Base-by-base conservation (phyloP, 2,113 vertebrate species). In the Pseudopipra pipra region DNA sequence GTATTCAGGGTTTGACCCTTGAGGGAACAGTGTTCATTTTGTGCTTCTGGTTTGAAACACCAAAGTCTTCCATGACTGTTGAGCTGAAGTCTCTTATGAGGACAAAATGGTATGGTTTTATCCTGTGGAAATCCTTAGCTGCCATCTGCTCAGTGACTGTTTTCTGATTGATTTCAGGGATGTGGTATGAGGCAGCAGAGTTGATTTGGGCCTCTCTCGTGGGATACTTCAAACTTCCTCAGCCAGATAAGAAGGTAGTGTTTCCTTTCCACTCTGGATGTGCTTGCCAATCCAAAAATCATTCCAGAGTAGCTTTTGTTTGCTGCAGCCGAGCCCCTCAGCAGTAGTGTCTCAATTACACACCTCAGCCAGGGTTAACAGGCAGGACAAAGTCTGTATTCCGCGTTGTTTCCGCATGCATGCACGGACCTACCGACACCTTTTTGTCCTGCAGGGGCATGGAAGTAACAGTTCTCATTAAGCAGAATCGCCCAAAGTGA, bases 161-260 rank as follows among this genome's bases (percentile, higher is more conserved):
- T 33, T 43, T 55, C 49, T 80, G 35, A 6, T 92, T 31, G 71
- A 10, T 98, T 97, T 54, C 96, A 99, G 99, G 99, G 18, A 97
- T 99, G 97, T 99, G 99, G 99, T 98, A 98, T 1, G 98, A 99
- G 94, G 99, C 99, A 10, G 99, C 99, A n/a, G 98, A 99, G 93
- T 63, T 99, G 58, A 98, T 98, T 49, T 99, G 99, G 98, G 98
- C 98, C 18, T 99, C 99, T 2, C 74, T 99, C 59, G 95, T 98
- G 14, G 99, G 99, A 5, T 99, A 98, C 84, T 97, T 98, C 77
- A 87, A 98, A 8, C 99, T 99, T 68, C 99, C 99, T 85, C 98
- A 98, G 41, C 99, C 98, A 43, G 99, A 99, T 92, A 99, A 99
- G 97, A 99, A 99, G 98, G 99, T 87, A 65, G 11, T 9, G 6